These are phyloP conservation scores for Drosophila triauraria DNA, from an alignment of 1,140 invertebrate species.

Conservation along the genomic window DNA sequence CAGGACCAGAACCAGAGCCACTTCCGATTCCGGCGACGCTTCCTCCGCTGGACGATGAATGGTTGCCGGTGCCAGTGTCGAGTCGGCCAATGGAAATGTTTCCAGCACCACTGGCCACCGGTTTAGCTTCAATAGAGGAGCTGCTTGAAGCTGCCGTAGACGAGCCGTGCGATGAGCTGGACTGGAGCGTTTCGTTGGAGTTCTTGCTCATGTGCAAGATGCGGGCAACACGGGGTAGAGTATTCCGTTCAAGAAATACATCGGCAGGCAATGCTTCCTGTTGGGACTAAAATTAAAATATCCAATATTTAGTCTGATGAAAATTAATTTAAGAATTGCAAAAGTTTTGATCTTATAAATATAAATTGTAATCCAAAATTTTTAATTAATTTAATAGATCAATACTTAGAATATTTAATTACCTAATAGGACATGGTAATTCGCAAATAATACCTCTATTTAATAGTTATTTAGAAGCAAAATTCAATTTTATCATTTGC, in stretches of 20 bases:
- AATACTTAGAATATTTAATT: too few relatives aligned
- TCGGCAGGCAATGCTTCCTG: slow-evolving; percentile 78
- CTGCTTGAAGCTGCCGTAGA: slow-evolving; percentile 75
- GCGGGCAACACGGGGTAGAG: slow-evolving; percentile 86
- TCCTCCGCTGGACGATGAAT: slow-evolving; percentile 69
- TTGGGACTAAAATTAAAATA: slow-evolving; percentile 31
- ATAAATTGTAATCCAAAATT: too few relatives aligned
- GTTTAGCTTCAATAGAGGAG: slow-evolving; percentile 62
- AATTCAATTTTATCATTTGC: too few relatives aligned
- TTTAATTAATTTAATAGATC: too few relatives aligned
- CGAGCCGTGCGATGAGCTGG: slow-evolving; percentile 82
- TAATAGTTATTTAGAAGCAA: too few relatives aligned
- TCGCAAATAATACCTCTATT: too few relatives aligned
- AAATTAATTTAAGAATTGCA: too few relatives aligned
- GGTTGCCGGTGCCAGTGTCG: slow-evolving; percentile 43
- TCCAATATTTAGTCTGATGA: neutral
- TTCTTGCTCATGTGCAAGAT: slow-evolving; percentile 77
- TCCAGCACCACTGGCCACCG: slow-evolving; percentile 8
- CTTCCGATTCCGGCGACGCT: slow-evolving; percentile 45
- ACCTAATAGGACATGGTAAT: too few relatives aligned
- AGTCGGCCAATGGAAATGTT: slow-evolving; percentile 28
- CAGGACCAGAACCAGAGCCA: slow-evolving; percentile 24
- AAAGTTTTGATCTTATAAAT: too few relatives aligned
- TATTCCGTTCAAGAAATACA: slow-evolving; percentile 86
- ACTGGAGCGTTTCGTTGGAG: slow-evolving; percentile 81